Evolutionary conservation across 2,888 invertebrate species (phyloP), one percentile per base, ranked within the genome.

Genomic region (Tethea ocularis): DNA sequence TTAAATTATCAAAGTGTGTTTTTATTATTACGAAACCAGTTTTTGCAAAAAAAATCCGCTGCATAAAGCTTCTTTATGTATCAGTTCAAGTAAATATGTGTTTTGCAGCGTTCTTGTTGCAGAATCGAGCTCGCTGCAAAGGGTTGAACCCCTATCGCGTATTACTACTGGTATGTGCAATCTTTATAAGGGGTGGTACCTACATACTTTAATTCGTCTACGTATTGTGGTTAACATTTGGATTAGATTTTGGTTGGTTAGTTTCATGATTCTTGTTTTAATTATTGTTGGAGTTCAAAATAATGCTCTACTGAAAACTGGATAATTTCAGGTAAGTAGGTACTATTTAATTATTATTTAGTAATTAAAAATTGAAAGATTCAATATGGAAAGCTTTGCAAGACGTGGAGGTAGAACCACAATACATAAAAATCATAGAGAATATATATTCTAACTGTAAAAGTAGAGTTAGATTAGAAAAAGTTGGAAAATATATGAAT

Each of bases 101-200:
- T 60, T 73, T 74, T 86, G 86, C 86, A 86, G 74, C 75, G 68
- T 63, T 71, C 72, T 67, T 64, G 73, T 72, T 89, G 89, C 89
- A 89, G 74, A 78, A 77, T 68, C 62, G 85, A 89, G 88, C 90
- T 90, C 83, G 66, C 36, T 11, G 77, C 80, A 69, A 83, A 84
- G 89, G 90, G 88, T 81, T 53, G 68, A 73, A 83, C 88, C 89
- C 90, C 85, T 82, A 80, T 72, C 68, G 63, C 52, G 26, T 41
- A 59, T 60, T 54, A 61, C 61, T 69, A 72, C 70, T 63, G 52
- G 29, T 59, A 57, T 57, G 64, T 71, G 69, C 66, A 67, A 71
- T 71, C 69, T 71, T 72, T 72, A 63, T 59, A 57, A 67, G 71
- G 77, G 81, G 71, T 68, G 64, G 71, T 64, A 61, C 33, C 62